Evolutionary conservation across 2,797 vertebrate genomes (phyloP).

Genomic region (Gouania willdenowi): DNA sequence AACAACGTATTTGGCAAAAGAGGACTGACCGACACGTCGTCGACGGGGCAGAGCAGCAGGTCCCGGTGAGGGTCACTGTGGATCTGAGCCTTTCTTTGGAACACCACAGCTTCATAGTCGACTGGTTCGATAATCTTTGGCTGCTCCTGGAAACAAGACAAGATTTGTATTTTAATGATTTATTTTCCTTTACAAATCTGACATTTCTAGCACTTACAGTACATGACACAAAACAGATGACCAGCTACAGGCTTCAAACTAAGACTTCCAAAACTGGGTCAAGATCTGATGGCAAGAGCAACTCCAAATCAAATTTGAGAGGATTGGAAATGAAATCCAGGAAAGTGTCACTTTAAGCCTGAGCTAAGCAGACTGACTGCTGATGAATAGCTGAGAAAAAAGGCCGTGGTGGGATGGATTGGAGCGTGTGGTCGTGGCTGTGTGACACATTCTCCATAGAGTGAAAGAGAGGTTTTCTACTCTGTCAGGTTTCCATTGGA

Average conservation of each 20-base stretch:
- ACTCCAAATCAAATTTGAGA: constrained; percentile 28
- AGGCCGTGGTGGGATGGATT: too few relatives aligned
- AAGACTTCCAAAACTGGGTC: constrained; percentile 21
- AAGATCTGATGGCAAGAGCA: constrained; percentile 18
- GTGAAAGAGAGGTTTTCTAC: too few relatives aligned
- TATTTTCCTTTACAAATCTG: background rate
- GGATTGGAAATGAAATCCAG: constrained; percentile 40
- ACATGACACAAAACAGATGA: too few relatives aligned
- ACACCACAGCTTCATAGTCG: constrained; percentile 92
- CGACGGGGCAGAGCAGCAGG: constrained; percentile 90
- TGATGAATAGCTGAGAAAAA: too few relatives aligned
- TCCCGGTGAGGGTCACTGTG: constrained; percentile 95
- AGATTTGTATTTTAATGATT: too few relatives aligned
- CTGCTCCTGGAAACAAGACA: constrained; percentile 80
- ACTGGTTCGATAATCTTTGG: constrained; percentile 92
- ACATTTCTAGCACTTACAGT: too few relatives aligned
- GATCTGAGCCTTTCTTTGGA: constrained; percentile 94
- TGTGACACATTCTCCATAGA: too few relatives aligned
- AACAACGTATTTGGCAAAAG: too few relatives aligned
- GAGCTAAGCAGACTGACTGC: constrained; percentile 17
- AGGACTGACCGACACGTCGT: constrained; percentile 89
- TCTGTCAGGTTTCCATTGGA: too few relatives aligned
- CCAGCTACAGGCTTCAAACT: background rate
- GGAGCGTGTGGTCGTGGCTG: constrained; percentile 3
- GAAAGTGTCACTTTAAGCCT: constrained; percentile 37